Percentiles rank a stretch among this genome's conserved stretches.
Conservation (phyloP, 2,888 invertebrate genomes). For the Aporophyla lueneburgensis region DNA sequence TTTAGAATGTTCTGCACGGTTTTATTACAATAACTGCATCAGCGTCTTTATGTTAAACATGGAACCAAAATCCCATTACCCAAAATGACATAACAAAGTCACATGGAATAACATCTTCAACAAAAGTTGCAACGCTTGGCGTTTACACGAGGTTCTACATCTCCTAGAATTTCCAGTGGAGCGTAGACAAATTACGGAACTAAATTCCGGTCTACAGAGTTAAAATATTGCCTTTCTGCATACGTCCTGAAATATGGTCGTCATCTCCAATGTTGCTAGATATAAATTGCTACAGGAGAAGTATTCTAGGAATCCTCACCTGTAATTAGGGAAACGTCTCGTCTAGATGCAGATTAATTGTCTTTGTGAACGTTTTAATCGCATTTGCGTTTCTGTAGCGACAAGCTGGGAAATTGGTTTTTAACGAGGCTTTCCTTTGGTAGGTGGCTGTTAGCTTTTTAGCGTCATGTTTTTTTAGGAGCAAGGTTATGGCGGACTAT, state of each 20-base stretch:
- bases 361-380: conserved; percentile 55
- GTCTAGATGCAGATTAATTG: conserved; percentile 51
- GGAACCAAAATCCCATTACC: conserved; percentile 41
- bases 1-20: background rate
- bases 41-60: conserved; percentile 17
- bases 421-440: conserved; percentile 35
- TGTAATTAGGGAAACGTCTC: conserved; percentile 52
- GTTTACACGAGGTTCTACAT: conserved; percentile 62
- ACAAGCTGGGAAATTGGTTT: conserved; percentile 35
- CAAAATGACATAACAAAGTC: conserved; percentile 43
- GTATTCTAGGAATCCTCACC: conserved; percentile 49
- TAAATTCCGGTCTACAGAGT: conserved; percentile 68
- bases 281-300: conserved; percentile 67
- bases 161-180: conserved; percentile 65
- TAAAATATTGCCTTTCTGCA: conserved; percentile 74
- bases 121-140: conserved; percentile 50
- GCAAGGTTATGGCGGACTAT: background rate
- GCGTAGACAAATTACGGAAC: conserved; percentile 75
- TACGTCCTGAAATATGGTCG: conserved; percentile 73
- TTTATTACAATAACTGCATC: conserved; percentile 9
- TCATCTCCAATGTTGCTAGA: conserved; percentile 70
- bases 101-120: conserved; percentile 48
- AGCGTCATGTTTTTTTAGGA: background rate
- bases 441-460: background rate
- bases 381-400: conserved; percentile 35